A percentile compares a stretch with the other conserved stretches of the same genome.
Conservation (phyloP, 2,888 invertebrate genomes). For the Embidobia sp. region DNA sequence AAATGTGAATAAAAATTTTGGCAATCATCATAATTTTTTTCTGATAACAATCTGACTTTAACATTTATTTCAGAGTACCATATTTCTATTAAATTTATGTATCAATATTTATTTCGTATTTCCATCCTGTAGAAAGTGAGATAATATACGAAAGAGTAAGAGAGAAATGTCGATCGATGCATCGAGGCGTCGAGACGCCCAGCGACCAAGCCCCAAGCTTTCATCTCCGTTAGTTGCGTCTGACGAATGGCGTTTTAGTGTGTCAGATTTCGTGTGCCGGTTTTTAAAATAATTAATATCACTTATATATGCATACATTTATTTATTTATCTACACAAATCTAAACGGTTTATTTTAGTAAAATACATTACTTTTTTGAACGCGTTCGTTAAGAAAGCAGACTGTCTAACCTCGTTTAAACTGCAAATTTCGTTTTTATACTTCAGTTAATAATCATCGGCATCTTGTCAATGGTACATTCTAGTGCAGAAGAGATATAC, state of each 20-base stretch:
- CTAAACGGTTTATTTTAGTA: not conserved
- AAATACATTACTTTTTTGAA: too few relatives aligned
- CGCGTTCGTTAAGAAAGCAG: too few relatives aligned
- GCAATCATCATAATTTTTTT: too few relatives aligned
- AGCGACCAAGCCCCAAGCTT: conserved; percentile 74
- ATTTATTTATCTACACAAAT: too few relatives aligned
- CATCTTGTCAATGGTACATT: too few relatives aligned
- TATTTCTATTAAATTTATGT: too few relatives aligned
- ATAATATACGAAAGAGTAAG: conserved; percentile 58
- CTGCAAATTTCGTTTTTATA: not conserved
- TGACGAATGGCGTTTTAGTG: conserved; percentile 62
- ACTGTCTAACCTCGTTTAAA: not conserved
- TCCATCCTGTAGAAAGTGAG: conserved; percentile 46
- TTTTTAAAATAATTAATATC: conserved; percentile 20
- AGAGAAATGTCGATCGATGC: conserved; percentile 74
- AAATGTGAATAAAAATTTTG: too few relatives aligned
- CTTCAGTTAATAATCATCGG: too few relatives aligned
- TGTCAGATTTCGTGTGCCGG: conserved; percentile 55
- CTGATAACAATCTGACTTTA: too few relatives aligned
- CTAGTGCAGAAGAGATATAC: too few relatives aligned
- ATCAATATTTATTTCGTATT: conserved; percentile 23
- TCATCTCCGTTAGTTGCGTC: conserved; percentile 70
- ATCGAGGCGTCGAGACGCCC: conserved; percentile 75
- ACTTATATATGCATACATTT: not conserved
- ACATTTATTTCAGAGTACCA: too few relatives aligned